Evolutionary conservation across 2,888 invertebrate genomes (phyloP).

Genomic region (Rhyacophila evoluta): DNA sequence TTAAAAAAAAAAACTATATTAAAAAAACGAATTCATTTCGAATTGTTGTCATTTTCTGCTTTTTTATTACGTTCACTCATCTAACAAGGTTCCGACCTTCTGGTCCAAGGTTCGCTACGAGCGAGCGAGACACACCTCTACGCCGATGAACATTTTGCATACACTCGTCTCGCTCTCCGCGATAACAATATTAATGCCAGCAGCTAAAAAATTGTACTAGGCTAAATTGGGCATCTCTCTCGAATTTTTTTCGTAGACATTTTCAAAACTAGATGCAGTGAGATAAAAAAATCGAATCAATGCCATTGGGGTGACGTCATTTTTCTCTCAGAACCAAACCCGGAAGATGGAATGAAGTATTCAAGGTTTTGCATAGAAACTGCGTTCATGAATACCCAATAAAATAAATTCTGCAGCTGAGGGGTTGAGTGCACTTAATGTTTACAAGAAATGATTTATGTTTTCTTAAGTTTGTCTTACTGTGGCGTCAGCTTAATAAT

Average conservation of each 20-base stretch:
- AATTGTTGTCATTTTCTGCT: slow-evolving; percentile 16
- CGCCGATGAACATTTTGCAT: slow-evolving; percentile 20
- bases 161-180: slow-evolving; percentile 35
- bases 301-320: slow-evolving; percentile 5
- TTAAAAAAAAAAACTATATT: background rate
- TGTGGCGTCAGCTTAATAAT: too few relatives aligned
- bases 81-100: slow-evolving; percentile 48
- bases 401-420: background rate
- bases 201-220: slow-evolving; percentile 11
- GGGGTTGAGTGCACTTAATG: slow-evolving; percentile 6
- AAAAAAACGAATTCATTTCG: background rate
- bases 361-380: slow-evolving; percentile 9
- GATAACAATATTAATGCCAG: background rate
- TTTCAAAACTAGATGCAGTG: slow-evolving; percentile 12
- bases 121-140: slow-evolving; percentile 39
- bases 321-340: slow-evolving; percentile 16
- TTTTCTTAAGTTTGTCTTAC: too few relatives aligned
- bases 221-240: slow-evolving; percentile 22
- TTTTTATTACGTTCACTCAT: slow-evolving; percentile 41
- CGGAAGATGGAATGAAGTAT: background rate
- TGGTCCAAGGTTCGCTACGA: slow-evolving; percentile 40
- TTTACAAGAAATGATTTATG: too few relatives aligned
- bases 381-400: background rate
- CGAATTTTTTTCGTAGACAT: slow-evolving; percentile 8
- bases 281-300: slow-evolving; percentile 23